A percentile compares a stretch with the other conserved stretches of the same genome.
Evolutionary conservation across 2,888 invertebrate species (phyloP).

Genomic region (Phaonia tiefii): DNA sequence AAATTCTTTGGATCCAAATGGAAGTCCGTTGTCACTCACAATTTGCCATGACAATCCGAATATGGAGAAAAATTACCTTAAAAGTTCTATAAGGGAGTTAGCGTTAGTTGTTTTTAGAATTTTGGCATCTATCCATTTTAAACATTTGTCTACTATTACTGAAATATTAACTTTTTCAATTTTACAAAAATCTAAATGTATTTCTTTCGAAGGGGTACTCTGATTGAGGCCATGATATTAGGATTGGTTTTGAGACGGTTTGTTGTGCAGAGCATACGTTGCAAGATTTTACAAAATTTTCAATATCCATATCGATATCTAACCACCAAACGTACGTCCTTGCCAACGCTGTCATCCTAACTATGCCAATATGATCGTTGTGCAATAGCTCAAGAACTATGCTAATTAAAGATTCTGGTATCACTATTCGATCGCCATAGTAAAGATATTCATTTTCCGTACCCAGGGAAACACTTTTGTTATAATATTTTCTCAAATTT

Average conservation of each 20-base stretch:
- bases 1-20: no score
- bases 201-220: slow-evolving; percentile 33
- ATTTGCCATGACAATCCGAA: no score
- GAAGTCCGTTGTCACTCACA: no score
- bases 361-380: slow-evolving; percentile 32
- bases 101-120: no score
- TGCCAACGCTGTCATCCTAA: slow-evolving; percentile 46
- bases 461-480: neutral
- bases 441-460: slow-evolving; percentile 35
- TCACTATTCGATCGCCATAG: slow-evolving; percentile 42
- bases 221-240: slow-evolving; percentile 17
- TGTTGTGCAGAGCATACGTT: neutral
- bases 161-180: slow-evolving; percentile 4
- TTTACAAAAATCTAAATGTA: slow-evolving; percentile 53
- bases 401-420: slow-evolving; percentile 21
- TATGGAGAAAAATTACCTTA: no score
- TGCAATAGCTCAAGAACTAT: slow-evolving; percentile 35
- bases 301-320: slow-evolving; percentile 44
- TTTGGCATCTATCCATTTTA: no score
- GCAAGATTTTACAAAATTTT: slow-evolving; percentile 16
- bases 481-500: neutral
- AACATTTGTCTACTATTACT: no score
- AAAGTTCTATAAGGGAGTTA: no score
- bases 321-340: slow-evolving; percentile 52
- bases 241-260: neutral